phyloP scores from a whole-genome alignment of 2,797 vertebrate species.

The Acanthurus tractus region DNA sequence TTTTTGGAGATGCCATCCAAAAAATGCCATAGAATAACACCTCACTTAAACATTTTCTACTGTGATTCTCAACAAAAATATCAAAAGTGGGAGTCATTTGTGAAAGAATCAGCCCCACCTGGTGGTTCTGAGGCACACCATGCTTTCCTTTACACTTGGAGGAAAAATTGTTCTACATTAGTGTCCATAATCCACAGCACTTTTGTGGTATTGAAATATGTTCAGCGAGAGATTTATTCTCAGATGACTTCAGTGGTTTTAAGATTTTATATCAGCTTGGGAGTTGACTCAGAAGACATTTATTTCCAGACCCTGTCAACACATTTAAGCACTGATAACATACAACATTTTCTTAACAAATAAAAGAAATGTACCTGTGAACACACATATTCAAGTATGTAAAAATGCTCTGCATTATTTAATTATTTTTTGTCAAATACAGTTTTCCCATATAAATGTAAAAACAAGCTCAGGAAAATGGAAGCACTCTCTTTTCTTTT shows the following conservation, averaged over 20 bases:
- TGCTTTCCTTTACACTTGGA: constrained; percentile 11
- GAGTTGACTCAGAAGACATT: background rate
- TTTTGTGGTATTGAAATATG: constrained; percentile 1
- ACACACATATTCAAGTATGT: too few species aligned
- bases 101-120: constrained; percentile 84
- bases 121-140: constrained; percentile 78
- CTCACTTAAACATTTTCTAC: constrained; percentile 56
- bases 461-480: too few species aligned
- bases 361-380: constrained; percentile 8
- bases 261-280: constrained; percentile 9
- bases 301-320: constrained; percentile 10
- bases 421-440: too few species aligned
- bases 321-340: constrained; percentile 3
- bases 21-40: constrained; percentile 63
- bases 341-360: background rate
- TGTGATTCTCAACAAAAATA: constrained; percentile 47
- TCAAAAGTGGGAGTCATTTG: constrained; percentile 48
- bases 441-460: too few species aligned
- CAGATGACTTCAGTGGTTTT: constrained; percentile 3
- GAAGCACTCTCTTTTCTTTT: too few species aligned
- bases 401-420: too few species aligned
- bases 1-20: constrained; percentile 71
- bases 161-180: constrained; percentile 24
- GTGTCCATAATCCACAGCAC: constrained; percentile 17
- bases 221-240: background rate